These are phyloP conservation scores for Cydia strobilella DNA, from an alignment of 1,140 invertebrate species.

Conservation along the genomic window DNA sequence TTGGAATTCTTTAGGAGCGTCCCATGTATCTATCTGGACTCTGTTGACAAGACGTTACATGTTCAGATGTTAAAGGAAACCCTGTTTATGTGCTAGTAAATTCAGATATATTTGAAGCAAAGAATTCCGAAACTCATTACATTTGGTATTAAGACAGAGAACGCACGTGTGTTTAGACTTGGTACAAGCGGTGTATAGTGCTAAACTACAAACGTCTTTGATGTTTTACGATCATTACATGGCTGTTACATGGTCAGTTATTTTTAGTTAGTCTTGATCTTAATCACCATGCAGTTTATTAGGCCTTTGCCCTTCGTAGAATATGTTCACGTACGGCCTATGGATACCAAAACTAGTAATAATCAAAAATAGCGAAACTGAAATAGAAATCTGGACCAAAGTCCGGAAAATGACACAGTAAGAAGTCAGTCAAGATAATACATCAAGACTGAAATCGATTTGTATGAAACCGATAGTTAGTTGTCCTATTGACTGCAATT, in stretches of 20 bases:
- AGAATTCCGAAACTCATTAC: background rate
- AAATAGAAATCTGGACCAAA: too few relatives aligned
- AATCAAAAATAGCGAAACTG: too few relatives aligned
- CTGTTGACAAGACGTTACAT: too few relatives aligned
- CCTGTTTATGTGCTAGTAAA: too few relatives aligned
- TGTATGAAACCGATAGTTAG: background rate
- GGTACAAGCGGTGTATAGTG: background rate
- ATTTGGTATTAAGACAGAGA: background rate
- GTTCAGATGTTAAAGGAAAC: too few relatives aligned
- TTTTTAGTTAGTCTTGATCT: background rate
- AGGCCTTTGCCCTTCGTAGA: background rate
- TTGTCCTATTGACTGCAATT: background rate
- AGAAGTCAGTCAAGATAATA: background rate
- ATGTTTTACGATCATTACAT: background rate
- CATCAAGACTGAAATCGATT: background rate
- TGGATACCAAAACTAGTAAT: too few relatives aligned
- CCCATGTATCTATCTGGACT: too few relatives aligned
- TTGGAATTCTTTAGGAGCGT: too few relatives aligned
- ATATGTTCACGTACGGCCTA: background rate
- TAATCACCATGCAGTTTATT: constrained; percentile 7
- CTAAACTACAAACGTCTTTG: background rate
- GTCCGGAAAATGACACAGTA: too few relatives aligned
- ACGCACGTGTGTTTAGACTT: background rate
- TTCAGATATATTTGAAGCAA: background rate
- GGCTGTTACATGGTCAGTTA: background rate